These are phyloP conservation scores for Artibeus jamaicensis DNA, from an alignment of 2,797 vertebrate species.

Conservation along the genomic window DNA sequence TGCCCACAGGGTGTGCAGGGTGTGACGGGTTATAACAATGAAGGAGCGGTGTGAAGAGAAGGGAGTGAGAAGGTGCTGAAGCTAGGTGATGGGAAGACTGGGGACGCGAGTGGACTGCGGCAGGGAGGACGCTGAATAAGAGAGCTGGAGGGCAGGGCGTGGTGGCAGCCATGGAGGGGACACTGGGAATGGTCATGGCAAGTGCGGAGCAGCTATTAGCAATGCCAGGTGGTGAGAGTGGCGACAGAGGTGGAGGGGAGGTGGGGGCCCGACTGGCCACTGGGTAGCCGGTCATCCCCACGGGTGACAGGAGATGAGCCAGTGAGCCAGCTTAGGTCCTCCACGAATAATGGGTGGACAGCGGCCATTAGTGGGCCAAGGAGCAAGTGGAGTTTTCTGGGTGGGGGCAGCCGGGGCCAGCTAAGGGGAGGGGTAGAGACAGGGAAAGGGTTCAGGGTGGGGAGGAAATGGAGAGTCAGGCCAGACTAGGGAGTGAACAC, in stretches of 20 bases:
- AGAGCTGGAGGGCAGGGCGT: not conserved
- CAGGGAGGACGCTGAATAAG: not conserved
- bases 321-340: not conserved
- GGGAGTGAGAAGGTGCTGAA: not conserved
- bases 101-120: not conserved
- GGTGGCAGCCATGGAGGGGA: not conserved
- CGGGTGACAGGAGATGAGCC: not conserved
- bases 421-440: not conserved
- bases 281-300: not conserved
- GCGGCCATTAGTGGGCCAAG: not conserved
- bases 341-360: fast-evolving
- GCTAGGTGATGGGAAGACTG: not conserved
- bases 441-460: not conserved
- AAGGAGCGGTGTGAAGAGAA: not conserved
- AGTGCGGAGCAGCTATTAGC: not conserved
- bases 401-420: not conserved
- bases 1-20: not conserved
- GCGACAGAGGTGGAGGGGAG: not conserved
- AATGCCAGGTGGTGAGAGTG: fast-evolving
- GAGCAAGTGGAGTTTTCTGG: not conserved
- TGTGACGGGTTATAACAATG: not conserved
- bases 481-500: not conserved
- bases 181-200: too few relatives aligned
- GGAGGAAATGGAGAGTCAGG: not conserved
- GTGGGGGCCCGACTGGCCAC: not conserved